Evolutionary conservation across 2,797 vertebrate genomes (phyloP).

Genomic region (Takifugu rubripes): DNA sequence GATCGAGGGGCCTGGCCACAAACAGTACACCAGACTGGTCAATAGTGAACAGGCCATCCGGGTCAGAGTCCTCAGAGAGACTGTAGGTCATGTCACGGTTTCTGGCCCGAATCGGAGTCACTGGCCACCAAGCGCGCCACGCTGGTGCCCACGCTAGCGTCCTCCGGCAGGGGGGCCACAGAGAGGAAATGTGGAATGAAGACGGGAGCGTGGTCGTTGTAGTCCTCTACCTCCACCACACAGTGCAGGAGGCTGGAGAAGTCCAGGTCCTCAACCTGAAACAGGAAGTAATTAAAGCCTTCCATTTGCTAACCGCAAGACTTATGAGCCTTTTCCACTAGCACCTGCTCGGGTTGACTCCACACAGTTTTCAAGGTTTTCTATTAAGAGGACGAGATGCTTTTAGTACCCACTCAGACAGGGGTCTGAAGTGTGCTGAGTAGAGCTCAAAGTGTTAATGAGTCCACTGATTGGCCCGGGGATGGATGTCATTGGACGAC

Average conservation of each 20-base stretch:
- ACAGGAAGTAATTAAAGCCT: background rate
- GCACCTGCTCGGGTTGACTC: background rate
- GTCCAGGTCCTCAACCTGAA: conserved; percentile 83
- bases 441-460: too few relatives aligned
- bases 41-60: conserved; percentile 75
- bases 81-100: conserved; percentile 83
- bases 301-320: background rate
- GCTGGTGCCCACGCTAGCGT: conserved; percentile 77
- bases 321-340: background rate
- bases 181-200: conserved; percentile 82
- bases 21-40: conserved; percentile 78
- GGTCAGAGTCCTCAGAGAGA: conserved; percentile 79
- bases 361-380: too few relatives aligned
- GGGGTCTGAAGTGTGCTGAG: too few relatives aligned
- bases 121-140: conserved; percentile 78
- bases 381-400: too few relatives aligned
- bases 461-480: too few relatives aligned
- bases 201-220: conserved; percentile 85
- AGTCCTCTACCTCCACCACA: conserved; percentile 85
- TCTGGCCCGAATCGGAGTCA: conserved; percentile 83
- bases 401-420: too few relatives aligned
- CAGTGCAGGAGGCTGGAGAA: conserved; percentile 83
- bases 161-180: conserved; percentile 78
- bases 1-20: conserved; percentile 78
- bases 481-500: too few relatives aligned